Evolutionary conservation across 2,797 vertebrate genomes (phyloP).

Genomic region (Capromys pilorides): DNA sequence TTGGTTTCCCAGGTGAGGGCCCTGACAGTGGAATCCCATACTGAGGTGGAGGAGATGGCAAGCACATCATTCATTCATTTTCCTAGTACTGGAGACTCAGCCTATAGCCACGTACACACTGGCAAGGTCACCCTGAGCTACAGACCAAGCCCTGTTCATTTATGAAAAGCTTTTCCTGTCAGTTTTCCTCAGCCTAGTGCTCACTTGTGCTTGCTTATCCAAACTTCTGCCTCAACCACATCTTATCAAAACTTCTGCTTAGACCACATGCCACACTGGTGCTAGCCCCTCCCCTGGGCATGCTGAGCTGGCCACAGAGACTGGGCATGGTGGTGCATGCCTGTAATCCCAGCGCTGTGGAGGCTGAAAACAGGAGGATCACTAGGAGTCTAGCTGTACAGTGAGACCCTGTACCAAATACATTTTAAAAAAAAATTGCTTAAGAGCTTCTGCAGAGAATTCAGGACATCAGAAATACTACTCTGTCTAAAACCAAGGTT

Average conservation of each 20-base stretch:
- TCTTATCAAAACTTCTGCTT: too few species aligned
- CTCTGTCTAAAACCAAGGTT: neutral
- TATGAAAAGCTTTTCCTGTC: conserved; percentile 7
- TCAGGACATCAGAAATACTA: neutral
- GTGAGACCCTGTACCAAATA: too few species aligned
- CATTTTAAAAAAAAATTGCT: neutral
- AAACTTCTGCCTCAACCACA: neutral
- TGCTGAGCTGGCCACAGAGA: too few species aligned
- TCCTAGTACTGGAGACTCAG: neutral
- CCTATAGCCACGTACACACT: neutral
- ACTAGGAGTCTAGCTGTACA: too few species aligned
- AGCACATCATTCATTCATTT: neutral
- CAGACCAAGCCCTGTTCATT: neutral
- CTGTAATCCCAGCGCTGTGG: too few species aligned
- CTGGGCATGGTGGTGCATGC: too few species aligned
- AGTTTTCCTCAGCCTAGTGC: neutral
- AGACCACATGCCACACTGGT: too few species aligned
- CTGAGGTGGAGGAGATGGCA: neutral
- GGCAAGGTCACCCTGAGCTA: neutral
- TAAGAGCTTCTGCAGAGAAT: conserved; percentile 1
- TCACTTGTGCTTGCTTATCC: neutral
- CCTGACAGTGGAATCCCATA: neutral
- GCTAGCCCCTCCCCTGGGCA: too few species aligned
- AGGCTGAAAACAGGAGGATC: too few species aligned
- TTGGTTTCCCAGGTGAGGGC: neutral